Evolutionary conservation across 2,888 invertebrate genomes (phyloP).

Genomic region (Cheilosia impressa): DNA sequence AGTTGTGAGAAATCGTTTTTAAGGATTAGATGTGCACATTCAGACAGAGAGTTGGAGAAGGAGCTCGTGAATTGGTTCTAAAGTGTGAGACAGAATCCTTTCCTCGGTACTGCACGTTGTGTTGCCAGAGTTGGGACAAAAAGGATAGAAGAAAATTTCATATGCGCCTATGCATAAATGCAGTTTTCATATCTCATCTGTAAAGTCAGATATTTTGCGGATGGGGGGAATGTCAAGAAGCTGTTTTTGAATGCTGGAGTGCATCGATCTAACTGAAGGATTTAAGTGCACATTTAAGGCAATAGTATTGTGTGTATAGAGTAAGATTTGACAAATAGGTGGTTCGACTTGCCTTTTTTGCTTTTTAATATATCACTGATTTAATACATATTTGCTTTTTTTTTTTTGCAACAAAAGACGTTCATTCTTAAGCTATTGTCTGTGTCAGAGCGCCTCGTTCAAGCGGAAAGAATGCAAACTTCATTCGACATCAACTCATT

Average conservation of each 20-base stretch:
- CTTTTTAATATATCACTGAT: background rate
- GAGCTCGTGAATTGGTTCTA: conserved; percentile 3
- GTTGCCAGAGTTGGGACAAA: conserved; percentile 4
- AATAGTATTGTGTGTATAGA: background rate
- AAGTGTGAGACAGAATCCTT: background rate
- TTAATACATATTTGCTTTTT: too few relatives aligned
- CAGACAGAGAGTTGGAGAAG: background rate
- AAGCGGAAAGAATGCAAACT: too few relatives aligned
- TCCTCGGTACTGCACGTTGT: too few relatives aligned
- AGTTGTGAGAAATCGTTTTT: conserved; percentile 66
- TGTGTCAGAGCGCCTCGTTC: too few relatives aligned
- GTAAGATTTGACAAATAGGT: background rate
- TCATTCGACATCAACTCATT: too few relatives aligned
- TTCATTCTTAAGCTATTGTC: too few relatives aligned
- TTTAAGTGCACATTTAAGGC: background rate
- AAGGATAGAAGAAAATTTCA: conserved; percentile 8
- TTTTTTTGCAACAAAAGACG: too few relatives aligned
- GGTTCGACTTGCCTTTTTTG: background rate
- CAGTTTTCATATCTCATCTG: background rate
- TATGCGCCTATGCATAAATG: background rate
- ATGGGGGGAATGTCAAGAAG: conserved; percentile 9
- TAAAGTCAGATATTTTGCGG: conserved; percentile 19
- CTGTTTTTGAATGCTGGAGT: conserved; percentile 17
- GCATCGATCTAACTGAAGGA: conserved; percentile 14
- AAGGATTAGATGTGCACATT: conserved; percentile 50